These are phyloP conservation scores for Adrianichthys oophorus DNA, from an alignment of 2,797 vertebrate species.

Conservation along the genomic window DNA sequence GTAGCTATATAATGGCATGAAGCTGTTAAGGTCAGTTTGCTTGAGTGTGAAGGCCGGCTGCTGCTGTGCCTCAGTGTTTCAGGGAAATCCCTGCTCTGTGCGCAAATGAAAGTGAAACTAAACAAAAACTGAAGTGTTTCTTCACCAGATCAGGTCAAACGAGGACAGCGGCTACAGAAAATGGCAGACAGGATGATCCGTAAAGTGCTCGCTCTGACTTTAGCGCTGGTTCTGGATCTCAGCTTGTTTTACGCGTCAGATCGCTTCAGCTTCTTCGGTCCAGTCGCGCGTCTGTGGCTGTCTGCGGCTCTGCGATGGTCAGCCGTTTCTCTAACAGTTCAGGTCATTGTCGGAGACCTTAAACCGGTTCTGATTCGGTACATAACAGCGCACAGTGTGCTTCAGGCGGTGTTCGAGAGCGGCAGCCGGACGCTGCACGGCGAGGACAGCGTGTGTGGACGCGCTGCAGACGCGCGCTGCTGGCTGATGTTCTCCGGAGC, in stretches of 20 bases:
- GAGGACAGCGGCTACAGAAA: slow-evolving; percentile 5
- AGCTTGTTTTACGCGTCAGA: slow-evolving; percentile 45
- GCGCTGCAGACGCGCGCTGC: slow-evolving; percentile 28
- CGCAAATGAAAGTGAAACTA: slow-evolving; percentile 61
- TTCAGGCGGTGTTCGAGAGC: slow-evolving; percentile 60
- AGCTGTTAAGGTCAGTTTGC: too few species aligned
- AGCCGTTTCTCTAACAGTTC: rapidly evolving
- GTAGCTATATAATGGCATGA: too few species aligned
- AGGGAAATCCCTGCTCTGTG: background rate
- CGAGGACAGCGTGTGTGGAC: slow-evolving; percentile 20
- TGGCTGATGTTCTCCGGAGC: slow-evolving; percentile 67
- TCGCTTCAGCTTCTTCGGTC: slow-evolving; percentile 1
- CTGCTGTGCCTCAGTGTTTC: slow-evolving; percentile 5
- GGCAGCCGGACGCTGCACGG: slow-evolving; percentile 38
- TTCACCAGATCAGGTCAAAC: background rate
- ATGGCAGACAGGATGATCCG: background rate
- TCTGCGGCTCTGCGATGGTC: slow-evolving; percentile 50
- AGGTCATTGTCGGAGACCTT: rapidly evolving
- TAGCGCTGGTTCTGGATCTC: slow-evolving; percentile 30
- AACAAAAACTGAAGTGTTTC: rapidly evolving
- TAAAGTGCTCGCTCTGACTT: background rate
- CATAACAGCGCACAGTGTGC: slow-evolving; percentile 53
- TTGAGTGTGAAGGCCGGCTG: background rate
- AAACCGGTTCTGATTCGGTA: slow-evolving; percentile 30
- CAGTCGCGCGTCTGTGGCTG: slow-evolving; percentile 54